phyloP scores from a whole-genome alignment of 2,113 vertebrate genomes.

The Lasiurus cinereus region DNA sequence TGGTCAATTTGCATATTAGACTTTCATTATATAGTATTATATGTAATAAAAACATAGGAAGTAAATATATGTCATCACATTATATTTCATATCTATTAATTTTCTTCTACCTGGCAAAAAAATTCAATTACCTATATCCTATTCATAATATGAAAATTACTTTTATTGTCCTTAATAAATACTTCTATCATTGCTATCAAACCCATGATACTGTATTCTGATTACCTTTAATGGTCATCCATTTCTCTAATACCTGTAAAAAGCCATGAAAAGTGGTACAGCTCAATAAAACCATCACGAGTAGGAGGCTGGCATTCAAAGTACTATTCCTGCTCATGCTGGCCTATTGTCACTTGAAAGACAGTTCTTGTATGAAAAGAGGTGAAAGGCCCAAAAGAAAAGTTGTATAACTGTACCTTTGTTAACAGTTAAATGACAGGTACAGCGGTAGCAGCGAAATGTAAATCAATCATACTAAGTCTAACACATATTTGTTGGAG shows the following conservation, averaged over 20 bases:
- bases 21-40: background rate
- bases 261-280: background rate
- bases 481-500: background rate
- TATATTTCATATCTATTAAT: background rate
- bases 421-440: conserved; percentile 61
- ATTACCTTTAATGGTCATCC: background rate
- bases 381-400: conserved; percentile 41
- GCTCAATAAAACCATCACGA: background rate
- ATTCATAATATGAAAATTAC: background rate
- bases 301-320: conserved; percentile 3
- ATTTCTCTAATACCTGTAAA: background rate
- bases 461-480: conserved; percentile 64
- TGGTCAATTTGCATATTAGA: no score
- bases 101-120: background rate
- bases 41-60: background rate
- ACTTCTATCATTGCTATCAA: background rate
- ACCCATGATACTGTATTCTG: background rate
- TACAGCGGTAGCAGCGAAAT: conserved; percentile 18
- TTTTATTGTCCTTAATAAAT: background rate
- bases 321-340: background rate
- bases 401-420: conserved; percentile 52
- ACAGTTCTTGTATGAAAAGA: conserved; percentile 54
- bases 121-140: background rate
- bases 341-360: conserved; percentile 55
- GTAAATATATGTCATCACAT: background rate